Evolutionary conservation across 1,140 invertebrate genomes (phyloP).

Genomic region (Globodera ellingtonae): DNA sequence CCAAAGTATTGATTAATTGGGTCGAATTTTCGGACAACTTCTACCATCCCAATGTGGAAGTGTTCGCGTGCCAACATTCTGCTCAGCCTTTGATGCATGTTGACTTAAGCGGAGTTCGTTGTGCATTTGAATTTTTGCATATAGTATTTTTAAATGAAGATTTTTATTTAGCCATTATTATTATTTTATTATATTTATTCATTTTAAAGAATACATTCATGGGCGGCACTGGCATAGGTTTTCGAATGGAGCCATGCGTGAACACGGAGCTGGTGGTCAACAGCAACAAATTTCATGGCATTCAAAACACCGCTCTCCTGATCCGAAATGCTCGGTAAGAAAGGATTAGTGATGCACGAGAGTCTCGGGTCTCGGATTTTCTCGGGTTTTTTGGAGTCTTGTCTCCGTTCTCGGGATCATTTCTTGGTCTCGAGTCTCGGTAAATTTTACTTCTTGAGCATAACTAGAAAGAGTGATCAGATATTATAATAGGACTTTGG

Average conservation of each 20-base stretch:
- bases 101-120: slow-evolving; percentile 55
- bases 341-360: neutral
- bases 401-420: too few relatives aligned
- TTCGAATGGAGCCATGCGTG: slow-evolving; percentile 77
- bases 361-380: too few relatives aligned
- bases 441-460: too few relatives aligned
- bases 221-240: slow-evolving; percentile 51
- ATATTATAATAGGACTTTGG: too few relatives aligned
- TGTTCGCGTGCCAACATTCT: slow-evolving; percentile 55
- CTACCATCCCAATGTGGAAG: slow-evolving; percentile 61
- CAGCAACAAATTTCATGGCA: slow-evolving; percentile 84
- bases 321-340: slow-evolving; percentile 66
- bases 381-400: too few relatives aligned
- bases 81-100: slow-evolving; percentile 33
- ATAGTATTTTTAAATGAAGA: too few relatives aligned
- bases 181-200: too few relatives aligned
- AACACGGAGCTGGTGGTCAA: slow-evolving; percentile 76
- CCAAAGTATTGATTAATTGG: slow-evolving; percentile 57
- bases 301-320: slow-evolving; percentile 72
- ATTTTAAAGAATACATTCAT: slow-evolving; percentile 32
- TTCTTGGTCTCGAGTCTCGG: too few relatives aligned
- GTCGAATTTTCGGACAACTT: slow-evolving; percentile 59
- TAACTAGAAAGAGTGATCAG: too few relatives aligned
- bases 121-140: too few relatives aligned
- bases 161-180: too few relatives aligned